Evolutionary conservation across 1,140 invertebrate genomes (phyloP).

Genomic region (Anagrus nilaparvatae): DNA sequence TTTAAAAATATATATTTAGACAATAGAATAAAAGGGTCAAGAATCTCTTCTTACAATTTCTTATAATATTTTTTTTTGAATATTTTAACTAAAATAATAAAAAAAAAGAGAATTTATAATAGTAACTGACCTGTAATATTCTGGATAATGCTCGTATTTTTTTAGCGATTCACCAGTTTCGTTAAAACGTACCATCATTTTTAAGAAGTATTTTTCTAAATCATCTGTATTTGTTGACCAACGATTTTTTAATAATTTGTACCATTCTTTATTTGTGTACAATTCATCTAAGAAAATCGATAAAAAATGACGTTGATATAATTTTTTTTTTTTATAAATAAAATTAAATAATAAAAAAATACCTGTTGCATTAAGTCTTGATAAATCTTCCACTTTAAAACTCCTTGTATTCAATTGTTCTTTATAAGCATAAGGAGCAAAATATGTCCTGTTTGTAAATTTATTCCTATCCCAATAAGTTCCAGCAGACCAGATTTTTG

Average conservation of each 20-base stretch:
- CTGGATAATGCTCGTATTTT: constrained; percentile 84
- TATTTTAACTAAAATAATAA: background rate
- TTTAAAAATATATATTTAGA: too few species aligned
- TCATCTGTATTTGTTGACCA: constrained; percentile 91
- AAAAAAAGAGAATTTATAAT: background rate
- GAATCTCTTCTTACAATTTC: background rate
- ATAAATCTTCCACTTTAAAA: constrained; percentile 80
- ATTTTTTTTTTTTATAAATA: constrained; percentile 15
- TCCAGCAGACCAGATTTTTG: constrained; percentile 82
- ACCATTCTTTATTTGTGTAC: constrained; percentile 80
- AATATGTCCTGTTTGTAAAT: constrained; percentile 84
- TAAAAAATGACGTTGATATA: too few species aligned
- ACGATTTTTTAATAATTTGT: constrained; percentile 76
- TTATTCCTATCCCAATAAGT: constrained; percentile 94
- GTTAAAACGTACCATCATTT: constrained; percentile 85
- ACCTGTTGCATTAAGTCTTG: constrained; percentile 67
- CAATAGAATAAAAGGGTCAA: too few species aligned
- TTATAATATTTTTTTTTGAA: background rate
- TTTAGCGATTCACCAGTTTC: constrained; percentile 71
- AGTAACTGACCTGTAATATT: constrained; percentile 57
- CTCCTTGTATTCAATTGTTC: constrained; percentile 70
- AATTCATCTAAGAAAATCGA: constrained; percentile 58
- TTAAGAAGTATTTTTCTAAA: constrained; percentile 85
- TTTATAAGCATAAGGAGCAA: constrained; percentile 92
- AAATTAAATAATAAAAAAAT: constrained; percentile 15